Evolutionary conservation across 2,113 vertebrate genomes (phyloP).

Genomic region (Tinamus guttatus): DNA sequence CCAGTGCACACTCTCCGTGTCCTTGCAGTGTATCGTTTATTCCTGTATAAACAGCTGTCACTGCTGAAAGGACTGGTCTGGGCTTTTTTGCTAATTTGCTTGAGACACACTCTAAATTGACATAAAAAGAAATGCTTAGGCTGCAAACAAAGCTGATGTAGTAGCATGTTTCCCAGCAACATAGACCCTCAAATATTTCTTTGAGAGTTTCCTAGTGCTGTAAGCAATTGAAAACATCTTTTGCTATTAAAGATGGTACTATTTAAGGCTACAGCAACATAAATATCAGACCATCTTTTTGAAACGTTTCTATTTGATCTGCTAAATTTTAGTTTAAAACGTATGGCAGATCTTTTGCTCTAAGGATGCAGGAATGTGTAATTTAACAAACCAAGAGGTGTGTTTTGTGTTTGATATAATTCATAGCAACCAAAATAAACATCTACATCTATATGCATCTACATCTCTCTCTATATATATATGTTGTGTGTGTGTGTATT

Average conservation of each 20-base stretch:
- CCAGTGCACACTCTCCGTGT: neutral
- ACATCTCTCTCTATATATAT: neutral
- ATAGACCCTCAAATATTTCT: neutral
- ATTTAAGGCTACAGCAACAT: neutral
- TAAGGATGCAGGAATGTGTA: neutral
- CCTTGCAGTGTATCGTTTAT: neutral
- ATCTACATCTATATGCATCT: too few species aligned
- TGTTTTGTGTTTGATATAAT: neutral
- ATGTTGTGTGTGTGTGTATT: neutral
- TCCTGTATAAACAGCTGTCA: conserved; percentile 29
- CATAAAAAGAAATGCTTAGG: neutral
- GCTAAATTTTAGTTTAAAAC: neutral
- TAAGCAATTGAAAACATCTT: neutral
- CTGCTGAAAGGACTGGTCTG: neutral
- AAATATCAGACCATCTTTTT: neutral
- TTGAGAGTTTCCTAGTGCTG: neutral
- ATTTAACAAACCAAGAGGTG: neutral
- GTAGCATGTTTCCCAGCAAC: conserved; percentile 20
- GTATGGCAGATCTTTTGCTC: neutral
- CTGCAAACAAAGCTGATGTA: neutral
- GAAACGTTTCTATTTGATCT: neutral
- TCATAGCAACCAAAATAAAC: neutral
- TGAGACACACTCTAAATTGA: neutral
- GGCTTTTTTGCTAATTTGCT: neutral
- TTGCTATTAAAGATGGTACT: neutral